Base-by-base conservation (phyloP, 1,140 invertebrate genomes). In the Nephotettix cincticeps region DNA sequence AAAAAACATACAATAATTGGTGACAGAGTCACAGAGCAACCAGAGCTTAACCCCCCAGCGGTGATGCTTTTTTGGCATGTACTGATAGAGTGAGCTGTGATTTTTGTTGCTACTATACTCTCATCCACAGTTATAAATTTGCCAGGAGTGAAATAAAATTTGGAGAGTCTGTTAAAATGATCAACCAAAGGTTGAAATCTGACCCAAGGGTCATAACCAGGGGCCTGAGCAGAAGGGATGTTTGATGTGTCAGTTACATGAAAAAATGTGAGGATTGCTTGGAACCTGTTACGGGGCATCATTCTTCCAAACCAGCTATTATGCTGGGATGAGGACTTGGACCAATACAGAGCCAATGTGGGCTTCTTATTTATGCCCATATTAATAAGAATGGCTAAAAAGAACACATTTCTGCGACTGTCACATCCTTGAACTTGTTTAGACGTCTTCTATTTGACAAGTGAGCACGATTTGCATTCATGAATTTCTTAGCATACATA, bases 401-500 rank as follows among this genome's bases (percentile, higher is more conserved):
- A 63, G 58, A 11, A 9, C 27, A 25, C 17, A 63, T 63, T 25
- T 63, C 58, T 6, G 19, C 2, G 27, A 30, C 4, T 28, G 58
- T 63, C 11, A 64, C 47, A 11, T 6, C 6, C 6, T 19, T n/a
- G 6, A 6, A 51, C 19, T 4, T 9, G 17, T 51, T 51, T 4
- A 23, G 3, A 9, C 47, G 4, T 11, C 47, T 51, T 4, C 28
- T 4, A 1, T 3, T 32, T 65, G 1, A 1, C 19, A 65, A 9
- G 36, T 4, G n/a, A 25, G 32, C 28, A 11, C 36, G 14, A 47
- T 70, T 70, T 9, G 19, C 36, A 0, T 2, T 3, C 14, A 70
- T 1, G 63, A 70, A 70, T 9, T 63, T 27, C 14, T 45, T n/a
- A 17, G 69, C 69, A 63, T 70, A 65, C 23, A 21, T 32, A 21